Evolutionary conservation across 53 echinoderm and acorn worm species (phyloP).

Genomic region (Apostichopus leukothele): DNA sequence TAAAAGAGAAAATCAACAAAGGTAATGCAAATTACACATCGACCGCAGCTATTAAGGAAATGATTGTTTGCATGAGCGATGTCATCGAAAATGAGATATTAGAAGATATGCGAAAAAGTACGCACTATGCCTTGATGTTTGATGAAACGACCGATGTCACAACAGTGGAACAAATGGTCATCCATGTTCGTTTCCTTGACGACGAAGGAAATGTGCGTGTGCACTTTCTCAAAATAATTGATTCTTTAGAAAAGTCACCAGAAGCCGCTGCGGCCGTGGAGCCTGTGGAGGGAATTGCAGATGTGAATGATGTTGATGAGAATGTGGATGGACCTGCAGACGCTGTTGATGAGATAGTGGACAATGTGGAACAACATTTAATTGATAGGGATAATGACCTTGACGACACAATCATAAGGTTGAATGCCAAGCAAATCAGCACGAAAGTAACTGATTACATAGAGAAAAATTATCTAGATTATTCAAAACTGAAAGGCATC

Average conservation of each 20-base stretch:
- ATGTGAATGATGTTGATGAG: not conserved
- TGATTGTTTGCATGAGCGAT: slow-evolving; percentile 51
- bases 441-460: slow-evolving; percentile 41
- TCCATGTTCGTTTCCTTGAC: slow-evolving; percentile 49
- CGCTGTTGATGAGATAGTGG: slow-evolving; percentile 36
- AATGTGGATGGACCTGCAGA: slow-evolving; percentile 39
- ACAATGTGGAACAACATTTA: slow-evolving; percentile 49
- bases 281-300: slow-evolving; percentile 19
- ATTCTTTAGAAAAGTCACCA: slow-evolving; percentile 22
- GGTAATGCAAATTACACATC: slow-evolving; percentile 56
- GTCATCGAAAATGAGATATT: slow-evolving; percentile 56
- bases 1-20: slow-evolving; percentile 51
- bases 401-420: slow-evolving; percentile 33
- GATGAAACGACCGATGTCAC: slow-evolving; percentile 59
- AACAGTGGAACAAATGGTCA: slow-evolving; percentile 62
- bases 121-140: slow-evolving; percentile 53
- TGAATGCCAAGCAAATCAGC: slow-evolving; percentile 38
- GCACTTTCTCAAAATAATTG: slow-evolving; percentile 54
- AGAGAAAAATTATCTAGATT: slow-evolving; percentile 26
- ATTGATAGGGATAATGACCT: slow-evolving; percentile 32
- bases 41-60: slow-evolving; percentile 52
- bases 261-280: slow-evolving; percentile 3
- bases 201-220: slow-evolving; percentile 23
- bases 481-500: slow-evolving; percentile 42
- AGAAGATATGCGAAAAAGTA: slow-evolving; percentile 22